Evolutionary conservation across 2,113 vertebrate genomes (phyloP).

Genomic region (Leiothrix lutea): DNA sequence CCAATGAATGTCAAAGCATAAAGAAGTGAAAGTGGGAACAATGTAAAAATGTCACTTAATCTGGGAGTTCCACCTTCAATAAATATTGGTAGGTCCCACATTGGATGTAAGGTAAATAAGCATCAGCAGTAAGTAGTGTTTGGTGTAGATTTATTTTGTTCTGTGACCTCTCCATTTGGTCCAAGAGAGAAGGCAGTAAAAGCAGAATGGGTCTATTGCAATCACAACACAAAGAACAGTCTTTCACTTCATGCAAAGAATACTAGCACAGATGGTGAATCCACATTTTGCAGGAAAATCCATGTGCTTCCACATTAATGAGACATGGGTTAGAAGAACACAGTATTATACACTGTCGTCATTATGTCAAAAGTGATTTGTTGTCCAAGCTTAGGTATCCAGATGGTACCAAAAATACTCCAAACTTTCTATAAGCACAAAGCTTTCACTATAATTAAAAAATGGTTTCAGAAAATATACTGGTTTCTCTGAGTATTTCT

Average conservation of each 20-base stretch:
- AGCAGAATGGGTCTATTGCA: neutral
- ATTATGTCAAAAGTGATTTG: slow-evolving; percentile 46
- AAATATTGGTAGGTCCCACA: neutral
- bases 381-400: slow-evolving; percentile 34
- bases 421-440: slow-evolving; percentile 12
- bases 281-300: slow-evolving; percentile 50
- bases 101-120: neutral
- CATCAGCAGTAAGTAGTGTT: neutral
- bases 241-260: slow-evolving; percentile 10
- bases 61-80: neutral
- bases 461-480: neutral
- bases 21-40: neutral
- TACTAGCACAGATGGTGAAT: slow-evolving; percentile 61
- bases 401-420: slow-evolving; percentile 51
- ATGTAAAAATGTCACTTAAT: neutral
- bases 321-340: slow-evolving; percentile 17
- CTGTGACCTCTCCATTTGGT: neutral
- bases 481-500: neutral
- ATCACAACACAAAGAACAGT: neutral
- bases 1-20: neutral
- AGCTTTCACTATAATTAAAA: slow-evolving; percentile 50
- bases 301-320: slow-evolving; percentile 49
- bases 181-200: neutral
- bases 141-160: neutral
- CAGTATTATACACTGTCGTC: slow-evolving; percentile 13